These are phyloP conservation scores for crab-eating macaque (Macaca fascicularis) DNA, from an alignment of 2,113 vertebrate genomes.

Conservation along the genomic window DNA sequence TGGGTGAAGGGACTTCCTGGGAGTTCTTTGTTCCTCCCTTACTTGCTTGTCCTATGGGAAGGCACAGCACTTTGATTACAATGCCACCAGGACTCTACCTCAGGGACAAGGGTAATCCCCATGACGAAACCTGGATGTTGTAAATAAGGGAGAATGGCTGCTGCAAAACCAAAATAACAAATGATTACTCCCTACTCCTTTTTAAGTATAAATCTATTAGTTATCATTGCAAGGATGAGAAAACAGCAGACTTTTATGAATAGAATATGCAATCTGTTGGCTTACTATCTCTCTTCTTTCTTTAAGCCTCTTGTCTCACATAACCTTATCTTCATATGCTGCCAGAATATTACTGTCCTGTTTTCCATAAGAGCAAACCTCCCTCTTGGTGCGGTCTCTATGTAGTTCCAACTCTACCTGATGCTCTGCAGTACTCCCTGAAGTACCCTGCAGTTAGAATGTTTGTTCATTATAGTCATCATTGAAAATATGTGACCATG, in stretches of 20 bases:
- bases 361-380: neutral
- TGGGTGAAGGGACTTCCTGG: neutral
- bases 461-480: neutral
- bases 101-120: too few relatives aligned
- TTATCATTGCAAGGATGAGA: neutral
- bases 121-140: too few relatives aligned
- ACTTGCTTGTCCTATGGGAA: neutral
- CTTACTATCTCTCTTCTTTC: conserved; percentile 4
- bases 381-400: neutral
- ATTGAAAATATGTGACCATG: neutral
- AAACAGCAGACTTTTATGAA: neutral
- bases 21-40: neutral
- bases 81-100: too few relatives aligned
- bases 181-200: neutral
- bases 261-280: neutral
- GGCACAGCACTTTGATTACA: too few relatives aligned
- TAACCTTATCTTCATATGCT: neutral
- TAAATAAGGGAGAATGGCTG: neutral
- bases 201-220: neutral
- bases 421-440: neutral
- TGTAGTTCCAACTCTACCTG: too few relatives aligned
- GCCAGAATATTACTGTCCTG: neutral
- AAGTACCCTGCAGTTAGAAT: neutral
- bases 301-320: neutral
- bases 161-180: neutral